Percentiles rank a stretch among this genome's conserved stretches.
phyloP scores from a whole-genome alignment of 2,888 invertebrate species.

The Sesamia inferens region DNA sequence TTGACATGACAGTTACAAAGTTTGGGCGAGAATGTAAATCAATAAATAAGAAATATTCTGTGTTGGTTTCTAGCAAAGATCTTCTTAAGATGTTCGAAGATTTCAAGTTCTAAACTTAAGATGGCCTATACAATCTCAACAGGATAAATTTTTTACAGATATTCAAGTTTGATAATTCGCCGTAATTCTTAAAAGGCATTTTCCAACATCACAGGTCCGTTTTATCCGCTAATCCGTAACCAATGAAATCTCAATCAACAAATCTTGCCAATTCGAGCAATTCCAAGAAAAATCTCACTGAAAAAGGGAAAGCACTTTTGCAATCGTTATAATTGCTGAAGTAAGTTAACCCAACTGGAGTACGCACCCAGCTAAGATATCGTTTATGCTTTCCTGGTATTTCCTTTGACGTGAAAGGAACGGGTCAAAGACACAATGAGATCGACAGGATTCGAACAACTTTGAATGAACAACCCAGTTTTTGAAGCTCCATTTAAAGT shows the following conservation, averaged over 20 bases:
- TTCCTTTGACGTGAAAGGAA: slow-evolving; percentile 64
- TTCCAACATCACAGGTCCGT: background rate
- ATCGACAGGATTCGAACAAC: slow-evolving; percentile 55
- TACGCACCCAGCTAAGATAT: slow-evolving; percentile 54
- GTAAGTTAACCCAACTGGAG: slow-evolving; percentile 45
- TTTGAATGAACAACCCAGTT: slow-evolving; percentile 46
- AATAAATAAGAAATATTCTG: background rate
- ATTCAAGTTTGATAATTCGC: background rate
- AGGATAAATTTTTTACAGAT: background rate
- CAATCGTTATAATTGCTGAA: slow-evolving; percentile 47
- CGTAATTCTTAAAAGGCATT: background rate
- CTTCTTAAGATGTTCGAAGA: background rate
- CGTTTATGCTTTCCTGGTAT: slow-evolving; percentile 55
- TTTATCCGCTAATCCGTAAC: background rate
- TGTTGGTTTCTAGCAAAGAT: background rate
- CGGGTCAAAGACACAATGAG: slow-evolving; percentile 58
- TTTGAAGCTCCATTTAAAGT: slow-evolving; percentile 37
- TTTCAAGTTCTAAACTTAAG: background rate
- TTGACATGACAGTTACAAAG: background rate
- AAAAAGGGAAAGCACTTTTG: slow-evolving; percentile 33
- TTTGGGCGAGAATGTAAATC: slow-evolving; percentile 16
- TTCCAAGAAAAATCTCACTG: slow-evolving; percentile 1
- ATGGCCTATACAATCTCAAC: background rate
- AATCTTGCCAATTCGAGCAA: slow-evolving; percentile 16
- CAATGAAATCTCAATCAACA: slow-evolving; percentile 11